These are phyloP conservation scores for Nycticebus coucang DNA, from an alignment of 2,113 vertebrate species.

Conservation along the genomic window DNA sequence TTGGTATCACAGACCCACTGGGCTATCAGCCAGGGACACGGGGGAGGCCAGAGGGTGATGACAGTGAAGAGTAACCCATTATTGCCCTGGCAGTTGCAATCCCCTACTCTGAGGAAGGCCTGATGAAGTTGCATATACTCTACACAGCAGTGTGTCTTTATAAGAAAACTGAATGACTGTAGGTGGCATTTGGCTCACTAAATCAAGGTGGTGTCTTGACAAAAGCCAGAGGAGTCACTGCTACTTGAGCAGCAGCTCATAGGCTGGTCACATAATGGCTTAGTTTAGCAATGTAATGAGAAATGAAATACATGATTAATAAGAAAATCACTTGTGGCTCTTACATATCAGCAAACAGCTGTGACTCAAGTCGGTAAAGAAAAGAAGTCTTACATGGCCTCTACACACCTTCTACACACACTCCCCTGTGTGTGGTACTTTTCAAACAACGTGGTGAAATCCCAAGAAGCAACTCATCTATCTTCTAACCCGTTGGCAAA, in stretches of 20 bases:
- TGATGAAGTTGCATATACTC: background rate
- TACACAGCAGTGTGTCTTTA: background rate
- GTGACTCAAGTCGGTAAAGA: background rate
- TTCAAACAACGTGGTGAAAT: background rate
- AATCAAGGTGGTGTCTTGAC: background rate
- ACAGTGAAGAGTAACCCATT: background rate
- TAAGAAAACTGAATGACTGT: background rate
- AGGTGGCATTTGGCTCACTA: background rate
- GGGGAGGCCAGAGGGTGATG: background rate
- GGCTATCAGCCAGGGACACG: background rate
- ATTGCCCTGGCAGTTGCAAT: too few species aligned
- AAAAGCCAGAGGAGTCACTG: background rate
- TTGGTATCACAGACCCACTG: background rate
- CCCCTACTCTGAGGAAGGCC: background rate
- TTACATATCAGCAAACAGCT: too few species aligned
- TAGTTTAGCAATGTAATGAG: background rate
- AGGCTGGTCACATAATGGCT: background rate
- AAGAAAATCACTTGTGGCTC: background rate
- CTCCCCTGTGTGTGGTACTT: background rate
- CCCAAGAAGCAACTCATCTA: background rate
- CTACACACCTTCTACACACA: background rate
- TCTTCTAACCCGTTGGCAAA: background rate
- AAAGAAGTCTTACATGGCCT: background rate
- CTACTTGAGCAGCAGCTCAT: background rate
- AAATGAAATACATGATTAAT: background rate